Evolutionary conservation across 2,113 vertebrate species (phyloP).

Genomic region (Oreotragus oreotragus): DNA sequence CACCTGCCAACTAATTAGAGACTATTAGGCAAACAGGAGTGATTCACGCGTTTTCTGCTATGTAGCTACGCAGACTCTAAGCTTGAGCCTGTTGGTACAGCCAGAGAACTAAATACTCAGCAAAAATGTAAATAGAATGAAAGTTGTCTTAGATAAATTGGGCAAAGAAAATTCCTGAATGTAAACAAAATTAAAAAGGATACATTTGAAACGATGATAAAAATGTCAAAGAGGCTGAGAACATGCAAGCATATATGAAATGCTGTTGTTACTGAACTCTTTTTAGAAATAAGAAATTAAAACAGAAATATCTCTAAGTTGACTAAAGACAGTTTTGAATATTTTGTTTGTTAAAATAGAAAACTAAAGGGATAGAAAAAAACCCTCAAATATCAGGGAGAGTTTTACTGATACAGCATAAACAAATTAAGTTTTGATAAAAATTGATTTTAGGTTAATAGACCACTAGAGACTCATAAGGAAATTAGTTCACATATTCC

Average conservation of each 20-base stretch:
- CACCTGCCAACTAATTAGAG: not conserved
- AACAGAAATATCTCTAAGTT: not conserved
- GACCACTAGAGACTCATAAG: not conserved
- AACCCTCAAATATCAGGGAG: not conserved
- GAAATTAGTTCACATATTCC: not conserved
- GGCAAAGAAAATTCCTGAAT: not conserved
- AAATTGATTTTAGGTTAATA: not conserved
- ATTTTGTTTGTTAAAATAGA: not conserved
- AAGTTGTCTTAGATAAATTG: not conserved
- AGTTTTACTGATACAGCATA: not conserved
- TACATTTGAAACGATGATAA: not conserved
- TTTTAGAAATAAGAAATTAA: constrained; percentile 16
- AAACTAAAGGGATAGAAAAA: not conserved
- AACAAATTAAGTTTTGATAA: not conserved
- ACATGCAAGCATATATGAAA: not conserved
- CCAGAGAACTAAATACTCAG: not conserved
- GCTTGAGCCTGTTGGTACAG: not conserved
- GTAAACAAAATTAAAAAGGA: not conserved
- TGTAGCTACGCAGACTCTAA: not conserved
- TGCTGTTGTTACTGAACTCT: not conserved
- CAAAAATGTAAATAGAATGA: not conserved
- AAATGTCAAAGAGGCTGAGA: not conserved
- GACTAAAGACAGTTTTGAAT: not conserved
- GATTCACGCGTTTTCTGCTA: not conserved
- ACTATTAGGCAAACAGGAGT: not conserved